Base-by-base conservation (phyloP, 2,797 vertebrate species). In the Apogon talboti region DNA sequence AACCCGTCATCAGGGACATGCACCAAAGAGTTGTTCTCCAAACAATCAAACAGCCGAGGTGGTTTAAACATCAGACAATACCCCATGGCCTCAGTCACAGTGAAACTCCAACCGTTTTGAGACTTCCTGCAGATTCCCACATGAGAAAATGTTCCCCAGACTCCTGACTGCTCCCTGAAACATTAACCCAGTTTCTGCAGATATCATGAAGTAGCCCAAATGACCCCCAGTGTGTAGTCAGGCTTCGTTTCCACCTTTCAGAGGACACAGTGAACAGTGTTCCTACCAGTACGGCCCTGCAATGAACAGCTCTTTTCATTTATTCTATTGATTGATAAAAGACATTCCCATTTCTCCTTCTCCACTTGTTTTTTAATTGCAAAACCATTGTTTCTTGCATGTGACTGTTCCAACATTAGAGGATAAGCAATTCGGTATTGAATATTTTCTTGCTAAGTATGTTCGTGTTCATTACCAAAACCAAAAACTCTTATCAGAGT, bases 111-210 rank as follows among this genome's bases (percentile, higher is more conserved):
- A 28, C 9, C 0, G 18, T 38, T 2, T 16, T 44, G 13, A 47
- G 53, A 19, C 38, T 54, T 16, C 18, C 44, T 18, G 30, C 46
- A 14, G 24, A 24, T 24, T 24, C 40, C 40, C 67, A 21, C 3
- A 3, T 24, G 30, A 13, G 21, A 11, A 24, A 13, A 33, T 16
- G 0, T n/a, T 21, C 52, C 35, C 24, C 15, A 2, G 52, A 11
- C 16, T 40, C 46, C 21, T 28, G 0, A 38, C 41, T 15, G 53
- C 42, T 75, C 65, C 53, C 37, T 15, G 24, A 56, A 54, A 64
- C 30, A 54, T 59, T 75, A 59, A 57, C 59, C 72, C 60, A 64
- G 14, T 48, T 75, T 44, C 18, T 45, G 41, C 0, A 38, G 16
- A 28, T 35, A 2, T 19, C 16, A 42, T 24, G 12, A 66, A 2